Conservation (phyloP, 2,797 vertebrate genomes). For the Coregonus sp. region DNA sequence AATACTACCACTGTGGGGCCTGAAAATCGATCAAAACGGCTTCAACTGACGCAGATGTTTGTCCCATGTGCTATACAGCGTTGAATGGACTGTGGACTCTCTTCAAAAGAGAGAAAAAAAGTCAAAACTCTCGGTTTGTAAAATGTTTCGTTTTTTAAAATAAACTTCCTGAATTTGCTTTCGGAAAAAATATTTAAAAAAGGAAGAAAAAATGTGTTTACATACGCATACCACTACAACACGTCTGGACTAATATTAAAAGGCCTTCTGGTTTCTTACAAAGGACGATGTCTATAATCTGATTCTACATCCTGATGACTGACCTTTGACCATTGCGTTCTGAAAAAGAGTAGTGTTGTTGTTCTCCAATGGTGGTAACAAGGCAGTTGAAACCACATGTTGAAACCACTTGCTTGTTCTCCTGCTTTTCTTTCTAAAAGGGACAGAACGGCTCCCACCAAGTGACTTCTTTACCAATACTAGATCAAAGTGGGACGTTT, state of each 20-base stretch:
- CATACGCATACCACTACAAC: slow-evolving; percentile 87
- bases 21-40: slow-evolving; percentile 23
- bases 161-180: slow-evolving; percentile 92
- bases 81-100: slow-evolving; percentile 75
- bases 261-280: slow-evolving; percentile 70
- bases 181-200: slow-evolving; percentile 69
- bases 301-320: slow-evolving; percentile 72
- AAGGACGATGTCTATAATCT: slow-evolving; percentile 60
- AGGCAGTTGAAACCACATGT: slow-evolving; percentile 53
- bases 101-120: slow-evolving; percentile 73
- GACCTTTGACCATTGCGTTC: slow-evolving; percentile 75
- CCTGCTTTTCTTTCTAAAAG: slow-evolving; percentile 65
- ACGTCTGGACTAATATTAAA: slow-evolving; percentile 78
- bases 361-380: slow-evolving; percentile 59
- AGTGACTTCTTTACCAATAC: slow-evolving; percentile 51
- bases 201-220: slow-evolving; percentile 87
- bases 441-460: not conserved
- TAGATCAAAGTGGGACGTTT: slow-evolving; percentile 42
- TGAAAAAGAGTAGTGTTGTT: slow-evolving; percentile 75
- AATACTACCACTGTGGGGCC: slow-evolving; percentile 24
- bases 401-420: slow-evolving; percentile 57
- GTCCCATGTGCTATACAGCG: slow-evolving; percentile 63
- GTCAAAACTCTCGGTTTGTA: slow-evolving; percentile 76
- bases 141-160: slow-evolving; percentile 67
- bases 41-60: slow-evolving; percentile 27